A percentile compares a stretch with the other conserved stretches of the same genome.
Evolutionary conservation across 2,888 invertebrate species (phyloP).

Genomic region (Amphiduros pacificus): DNA sequence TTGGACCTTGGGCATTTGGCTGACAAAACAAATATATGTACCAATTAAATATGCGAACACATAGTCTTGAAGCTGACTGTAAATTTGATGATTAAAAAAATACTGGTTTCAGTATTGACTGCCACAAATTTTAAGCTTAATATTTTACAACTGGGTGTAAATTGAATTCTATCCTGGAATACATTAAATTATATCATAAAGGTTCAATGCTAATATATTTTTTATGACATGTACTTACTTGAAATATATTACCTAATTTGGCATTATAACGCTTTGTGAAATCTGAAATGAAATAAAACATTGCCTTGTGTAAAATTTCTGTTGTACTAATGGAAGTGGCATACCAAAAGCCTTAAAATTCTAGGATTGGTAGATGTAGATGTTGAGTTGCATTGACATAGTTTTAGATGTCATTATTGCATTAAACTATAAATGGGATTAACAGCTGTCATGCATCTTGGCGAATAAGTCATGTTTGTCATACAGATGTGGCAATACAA

Average conservation of each 20-base stretch:
- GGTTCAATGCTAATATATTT: too few relatives aligned
- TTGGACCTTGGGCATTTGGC: conserved; percentile 14
- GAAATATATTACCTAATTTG: neutral
- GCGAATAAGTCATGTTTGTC: too few relatives aligned
- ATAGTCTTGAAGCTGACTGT: neutral
- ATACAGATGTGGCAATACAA: neutral
- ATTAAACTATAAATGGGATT: too few relatives aligned
- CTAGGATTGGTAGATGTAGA: too few relatives aligned
- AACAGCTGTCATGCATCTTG: too few relatives aligned
- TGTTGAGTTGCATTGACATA: too few relatives aligned
- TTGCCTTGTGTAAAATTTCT: neutral
- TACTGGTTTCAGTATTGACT: neutral
- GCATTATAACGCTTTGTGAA: conserved; percentile 18
- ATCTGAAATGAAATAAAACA: conserved; percentile 4
- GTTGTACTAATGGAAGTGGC: neutral
- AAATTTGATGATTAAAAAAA: neutral
- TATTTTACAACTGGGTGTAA: too few relatives aligned
- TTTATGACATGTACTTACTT: neutral
- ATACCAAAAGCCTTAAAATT: too few relatives aligned
- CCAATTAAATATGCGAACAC: neutral
- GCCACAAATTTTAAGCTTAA: neutral
- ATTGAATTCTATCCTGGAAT: too few relatives aligned
- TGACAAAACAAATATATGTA: neutral
- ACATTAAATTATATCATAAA: too few relatives aligned
- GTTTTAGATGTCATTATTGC: too few relatives aligned